A percentile compares a stretch with the other conserved stretches of the same genome.
Conservation (phyloP, 1,140 invertebrate genomes). For the Drosophila biarmipes region DNA sequence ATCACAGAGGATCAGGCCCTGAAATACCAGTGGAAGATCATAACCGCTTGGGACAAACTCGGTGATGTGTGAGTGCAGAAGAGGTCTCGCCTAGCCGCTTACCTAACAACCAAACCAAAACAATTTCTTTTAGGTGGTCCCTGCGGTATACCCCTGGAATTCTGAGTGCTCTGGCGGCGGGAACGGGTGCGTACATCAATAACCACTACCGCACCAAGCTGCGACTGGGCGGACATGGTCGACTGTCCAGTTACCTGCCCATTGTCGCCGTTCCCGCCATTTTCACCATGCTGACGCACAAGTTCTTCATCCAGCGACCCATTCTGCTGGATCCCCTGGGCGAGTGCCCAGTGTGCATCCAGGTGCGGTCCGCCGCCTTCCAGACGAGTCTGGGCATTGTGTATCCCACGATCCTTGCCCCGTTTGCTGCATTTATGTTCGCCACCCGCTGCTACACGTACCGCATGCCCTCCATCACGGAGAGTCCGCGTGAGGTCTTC, state of each 20-base stretch:
- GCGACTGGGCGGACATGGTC: slow-evolving; percentile 78
- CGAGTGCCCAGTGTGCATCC: slow-evolving; percentile 84
- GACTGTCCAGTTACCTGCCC: slow-evolving; percentile 84
- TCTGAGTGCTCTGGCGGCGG: slow-evolving; percentile 66
- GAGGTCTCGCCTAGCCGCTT: slow-evolving; percentile 20
- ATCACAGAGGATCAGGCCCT: slow-evolving; percentile 84
- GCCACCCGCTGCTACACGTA: slow-evolving; percentile 85
- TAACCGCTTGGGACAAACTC: slow-evolving; percentile 83
- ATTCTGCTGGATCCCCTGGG: slow-evolving; percentile 75
- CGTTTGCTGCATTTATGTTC: slow-evolving; percentile 84
- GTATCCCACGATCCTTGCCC: slow-evolving; percentile 84
- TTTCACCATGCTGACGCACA: slow-evolving; percentile 81
- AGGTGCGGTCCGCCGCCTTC: slow-evolving; percentile 82
- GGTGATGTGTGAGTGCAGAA: slow-evolving; percentile 82
- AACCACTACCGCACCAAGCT: slow-evolving; percentile 83
- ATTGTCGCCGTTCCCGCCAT: slow-evolving; percentile 84
- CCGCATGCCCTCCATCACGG: slow-evolving; percentile 84
- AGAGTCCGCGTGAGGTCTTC: slow-evolving; percentile 83
- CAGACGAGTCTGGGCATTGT: slow-evolving; percentile 79
- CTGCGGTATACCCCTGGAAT: slow-evolving; percentile 80
- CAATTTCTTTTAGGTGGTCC: slow-evolving; percentile 70
- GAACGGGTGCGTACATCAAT: slow-evolving; percentile 84
- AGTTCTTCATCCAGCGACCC: slow-evolving; percentile 81
- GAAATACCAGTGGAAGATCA: slow-evolving; percentile 84
- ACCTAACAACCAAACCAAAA: slow-evolving; percentile 45